Percentiles rank a stretch among this genome's conserved stretches.
These are phyloP conservation scores for Campoplex nolae DNA, from an alignment of 2,888 invertebrate genomes.

Conservation along the genomic window DNA sequence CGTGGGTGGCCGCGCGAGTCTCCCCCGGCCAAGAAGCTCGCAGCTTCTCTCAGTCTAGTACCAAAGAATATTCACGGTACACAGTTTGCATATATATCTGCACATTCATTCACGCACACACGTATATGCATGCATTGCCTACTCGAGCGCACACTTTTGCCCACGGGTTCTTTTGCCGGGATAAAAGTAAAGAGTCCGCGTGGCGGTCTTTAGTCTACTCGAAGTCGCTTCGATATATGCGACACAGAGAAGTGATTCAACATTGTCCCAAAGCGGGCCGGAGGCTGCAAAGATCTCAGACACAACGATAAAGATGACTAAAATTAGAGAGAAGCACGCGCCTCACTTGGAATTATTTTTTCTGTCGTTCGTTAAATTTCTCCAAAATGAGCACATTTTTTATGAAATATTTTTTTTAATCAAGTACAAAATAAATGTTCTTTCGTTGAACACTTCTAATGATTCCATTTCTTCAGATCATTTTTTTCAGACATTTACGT, in stretches of 20 bases:
- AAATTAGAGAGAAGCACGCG: neutral
- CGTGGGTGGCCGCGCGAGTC: conserved; percentile 70
- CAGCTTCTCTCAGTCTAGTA: conserved; percentile 1
- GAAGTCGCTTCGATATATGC: conserved; percentile 32
- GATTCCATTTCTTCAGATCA: no score
- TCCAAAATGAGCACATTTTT: neutral
- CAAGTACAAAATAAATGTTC: neutral
- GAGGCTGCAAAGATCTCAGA: conserved; percentile 20
- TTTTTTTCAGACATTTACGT: no score
- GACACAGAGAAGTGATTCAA: conserved; percentile 49
- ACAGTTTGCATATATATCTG: conserved; percentile 14
- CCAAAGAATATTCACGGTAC: conserved; percentile 23
- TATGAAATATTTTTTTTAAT: neutral
- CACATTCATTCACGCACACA: conserved; percentile 6
- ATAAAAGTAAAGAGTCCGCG: conserved; percentile 48
- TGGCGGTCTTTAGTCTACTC: conserved; percentile 44
- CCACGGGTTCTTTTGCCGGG: conserved; percentile 23
- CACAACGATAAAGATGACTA: neutral
- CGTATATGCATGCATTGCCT: neutral
- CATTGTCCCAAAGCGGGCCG: conserved; percentile 52
- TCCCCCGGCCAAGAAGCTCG: conserved; percentile 62
- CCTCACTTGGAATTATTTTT: neutral
- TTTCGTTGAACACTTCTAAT: no score
- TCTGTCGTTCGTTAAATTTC: neutral
- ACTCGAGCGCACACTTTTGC: neutral